Conservation (phyloP, 2,888 invertebrate genomes). For the Polydrusus cervinus region DNA sequence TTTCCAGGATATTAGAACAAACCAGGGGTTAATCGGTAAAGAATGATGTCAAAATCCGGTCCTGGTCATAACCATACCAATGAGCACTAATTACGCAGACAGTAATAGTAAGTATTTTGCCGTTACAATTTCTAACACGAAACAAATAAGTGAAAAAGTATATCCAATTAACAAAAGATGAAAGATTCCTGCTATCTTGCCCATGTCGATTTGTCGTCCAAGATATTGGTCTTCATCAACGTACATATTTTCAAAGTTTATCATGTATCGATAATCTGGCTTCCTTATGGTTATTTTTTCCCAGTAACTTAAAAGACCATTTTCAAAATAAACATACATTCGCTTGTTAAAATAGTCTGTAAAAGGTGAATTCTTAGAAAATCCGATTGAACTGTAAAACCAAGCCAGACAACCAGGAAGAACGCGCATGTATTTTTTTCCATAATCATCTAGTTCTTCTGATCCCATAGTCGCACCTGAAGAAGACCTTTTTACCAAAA, state of each 20-base stretch:
- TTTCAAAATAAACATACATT: conserved; percentile 51
- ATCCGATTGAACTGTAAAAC: conserved; percentile 54
- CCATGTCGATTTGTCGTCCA: conserved; percentile 48
- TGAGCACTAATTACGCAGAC: not conserved
- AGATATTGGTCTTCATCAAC: conserved; percentile 4
- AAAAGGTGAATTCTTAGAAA: conserved; percentile 58
- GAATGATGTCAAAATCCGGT: too few relatives aligned
- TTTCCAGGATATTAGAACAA: too few relatives aligned
- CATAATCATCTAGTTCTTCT: conserved; percentile 55
- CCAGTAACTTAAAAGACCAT: conserved; percentile 58
- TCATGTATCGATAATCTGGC: conserved; percentile 46
- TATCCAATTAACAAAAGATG: conserved; percentile 56
- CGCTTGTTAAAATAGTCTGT: conserved; percentile 53
- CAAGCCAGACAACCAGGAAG: conserved; percentile 53
- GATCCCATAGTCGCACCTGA: conserved; percentile 48
- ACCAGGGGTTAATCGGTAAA: too few relatives aligned
- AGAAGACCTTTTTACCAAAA: conserved; percentile 49
- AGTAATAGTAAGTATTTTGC: not conserved
- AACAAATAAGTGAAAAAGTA: conserved; percentile 36
- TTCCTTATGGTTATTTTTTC: conserved; percentile 39
- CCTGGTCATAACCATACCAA: too few relatives aligned
- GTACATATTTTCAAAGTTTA: conserved; percentile 41
- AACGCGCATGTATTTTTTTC: conserved; percentile 50
- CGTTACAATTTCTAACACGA: conserved; percentile 38
- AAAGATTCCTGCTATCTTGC: conserved; percentile 56